Conservation (phyloP, 2,888 invertebrate species). For the Cylloceria caligata region DNA sequence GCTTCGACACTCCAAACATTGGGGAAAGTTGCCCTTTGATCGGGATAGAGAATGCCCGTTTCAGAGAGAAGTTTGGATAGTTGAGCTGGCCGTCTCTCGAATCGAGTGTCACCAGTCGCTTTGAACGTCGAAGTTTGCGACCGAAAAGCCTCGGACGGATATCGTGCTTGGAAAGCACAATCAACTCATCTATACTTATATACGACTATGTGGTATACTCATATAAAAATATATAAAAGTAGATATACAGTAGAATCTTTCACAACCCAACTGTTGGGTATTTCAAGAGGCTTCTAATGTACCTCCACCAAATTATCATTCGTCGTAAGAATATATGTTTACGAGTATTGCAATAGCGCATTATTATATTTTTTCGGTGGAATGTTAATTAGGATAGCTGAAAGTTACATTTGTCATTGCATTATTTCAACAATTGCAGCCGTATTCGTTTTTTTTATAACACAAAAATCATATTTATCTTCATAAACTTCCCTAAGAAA, state of each 20-base stretch:
- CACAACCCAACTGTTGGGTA: not conserved
- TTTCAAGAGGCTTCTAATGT: no score
- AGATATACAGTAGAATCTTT: not conserved
- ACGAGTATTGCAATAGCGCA: no score
- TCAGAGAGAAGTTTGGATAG: conserved; percentile 58
- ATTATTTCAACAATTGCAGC: no score
- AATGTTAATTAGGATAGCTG: no score
- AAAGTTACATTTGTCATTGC: no score
- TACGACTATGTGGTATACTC: not conserved
- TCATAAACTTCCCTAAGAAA: no score
- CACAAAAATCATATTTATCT: no score
- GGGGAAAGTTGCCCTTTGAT: conserved; percentile 62
- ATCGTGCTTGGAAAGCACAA: conserved; percentile 57
- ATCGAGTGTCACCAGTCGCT: conserved; percentile 63
- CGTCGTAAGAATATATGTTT: no score
- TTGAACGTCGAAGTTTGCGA: conserved; percentile 55
- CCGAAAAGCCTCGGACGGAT: conserved; percentile 51
- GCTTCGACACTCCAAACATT: conserved; percentile 56
- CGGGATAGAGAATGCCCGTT: conserved; percentile 57
- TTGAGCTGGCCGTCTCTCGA: conserved; percentile 34
- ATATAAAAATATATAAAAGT: not conserved
- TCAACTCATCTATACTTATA: conserved; percentile 13
- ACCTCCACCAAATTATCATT: no score
- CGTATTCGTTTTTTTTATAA: no score
- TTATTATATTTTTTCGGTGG: no score